phyloP scores from a whole-genome alignment of 2,888 invertebrate species.

The Galerucella nymphaeae region DNA sequence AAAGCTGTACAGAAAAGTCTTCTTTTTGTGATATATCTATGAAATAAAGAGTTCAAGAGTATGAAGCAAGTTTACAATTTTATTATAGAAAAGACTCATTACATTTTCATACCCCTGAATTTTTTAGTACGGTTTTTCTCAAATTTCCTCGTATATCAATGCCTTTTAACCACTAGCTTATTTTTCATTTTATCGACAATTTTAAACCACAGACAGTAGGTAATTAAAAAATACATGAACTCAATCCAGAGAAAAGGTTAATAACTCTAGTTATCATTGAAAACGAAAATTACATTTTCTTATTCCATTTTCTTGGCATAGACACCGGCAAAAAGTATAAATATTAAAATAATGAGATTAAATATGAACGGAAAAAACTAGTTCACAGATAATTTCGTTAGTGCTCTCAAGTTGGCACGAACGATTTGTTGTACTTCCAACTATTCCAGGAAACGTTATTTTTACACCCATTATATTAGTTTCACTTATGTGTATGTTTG shows the following conservation, averaged over 20 bases:
- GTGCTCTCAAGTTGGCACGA: constrained; percentile 11
- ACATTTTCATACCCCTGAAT: no score
- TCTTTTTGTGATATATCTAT: no score
- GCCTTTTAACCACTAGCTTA: not conserved
- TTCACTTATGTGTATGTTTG: no score
- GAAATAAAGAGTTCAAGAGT: no score
- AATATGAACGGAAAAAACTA: constrained; percentile 21
- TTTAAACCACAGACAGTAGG: not conserved
- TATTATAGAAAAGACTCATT: no score
- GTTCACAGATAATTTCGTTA: constrained; percentile 25
- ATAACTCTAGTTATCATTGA: constrained; percentile 11
- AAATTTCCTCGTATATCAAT: no score
- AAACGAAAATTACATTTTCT: constrained; percentile 13
- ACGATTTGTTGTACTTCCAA: not conserved
- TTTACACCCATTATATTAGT: not conserved
- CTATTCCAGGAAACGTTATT: constrained; percentile 12
- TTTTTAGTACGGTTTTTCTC: no score
- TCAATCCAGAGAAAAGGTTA: constrained; percentile 8
- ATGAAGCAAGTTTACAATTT: no score
- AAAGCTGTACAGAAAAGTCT: no score
- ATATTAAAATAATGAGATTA: constrained; percentile 11
- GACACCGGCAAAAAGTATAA: constrained; percentile 1
- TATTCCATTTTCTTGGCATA: constrained; percentile 25
- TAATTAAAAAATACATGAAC: constrained; percentile 12
- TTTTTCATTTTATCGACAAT: not conserved